Conservation (phyloP, 2,888 invertebrate species). For the Magallana nippona region DNA sequence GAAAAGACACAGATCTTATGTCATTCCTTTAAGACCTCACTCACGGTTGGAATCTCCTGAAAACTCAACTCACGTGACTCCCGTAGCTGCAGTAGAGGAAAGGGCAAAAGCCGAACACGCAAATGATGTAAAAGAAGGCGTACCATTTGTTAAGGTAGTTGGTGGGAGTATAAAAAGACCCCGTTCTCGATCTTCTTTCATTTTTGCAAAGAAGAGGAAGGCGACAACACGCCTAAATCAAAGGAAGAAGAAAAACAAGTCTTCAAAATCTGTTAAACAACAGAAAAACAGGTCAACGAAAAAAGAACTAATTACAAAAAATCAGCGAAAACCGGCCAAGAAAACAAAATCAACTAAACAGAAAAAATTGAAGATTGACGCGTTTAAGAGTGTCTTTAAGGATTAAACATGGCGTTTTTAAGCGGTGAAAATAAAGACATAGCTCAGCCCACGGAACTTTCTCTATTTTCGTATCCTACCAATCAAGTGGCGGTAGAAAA, state of each 20-base stretch:
- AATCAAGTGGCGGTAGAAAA: constrained; percentile 46
- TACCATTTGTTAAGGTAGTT: constrained; percentile 17
- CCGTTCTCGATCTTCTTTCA: neutral
- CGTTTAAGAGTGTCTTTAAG: neutral
- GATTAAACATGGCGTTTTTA: constrained; percentile 33
- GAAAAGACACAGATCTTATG: constrained; percentile 32
- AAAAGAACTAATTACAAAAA: neutral
- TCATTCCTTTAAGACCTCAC: constrained; percentile 27
- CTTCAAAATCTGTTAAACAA: neutral
- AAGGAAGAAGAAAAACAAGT: neutral
- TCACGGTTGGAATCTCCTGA: neutral
- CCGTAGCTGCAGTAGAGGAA: constrained; percentile 42
- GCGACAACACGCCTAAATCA: constrained; percentile 21
- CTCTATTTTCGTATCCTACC: constrained; percentile 38
- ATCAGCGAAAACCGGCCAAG: neutral
- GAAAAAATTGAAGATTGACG: constrained; percentile 4
- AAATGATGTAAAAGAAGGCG: constrained; percentile 13
- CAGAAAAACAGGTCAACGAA: neutral
- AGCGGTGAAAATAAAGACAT: constrained; percentile 29
- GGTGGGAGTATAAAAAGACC: constrained; percentile 28
- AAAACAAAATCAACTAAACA: constrained; percentile 7
- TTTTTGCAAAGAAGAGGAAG: constrained; percentile 34
- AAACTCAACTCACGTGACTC: constrained; percentile 17
- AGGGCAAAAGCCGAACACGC: constrained; percentile 35
- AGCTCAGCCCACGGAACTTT: constrained; percentile 34